These are phyloP conservation scores for Melanerpes formicivorus DNA, from an alignment of 2,113 vertebrate genomes.

Conservation along the genomic window DNA sequence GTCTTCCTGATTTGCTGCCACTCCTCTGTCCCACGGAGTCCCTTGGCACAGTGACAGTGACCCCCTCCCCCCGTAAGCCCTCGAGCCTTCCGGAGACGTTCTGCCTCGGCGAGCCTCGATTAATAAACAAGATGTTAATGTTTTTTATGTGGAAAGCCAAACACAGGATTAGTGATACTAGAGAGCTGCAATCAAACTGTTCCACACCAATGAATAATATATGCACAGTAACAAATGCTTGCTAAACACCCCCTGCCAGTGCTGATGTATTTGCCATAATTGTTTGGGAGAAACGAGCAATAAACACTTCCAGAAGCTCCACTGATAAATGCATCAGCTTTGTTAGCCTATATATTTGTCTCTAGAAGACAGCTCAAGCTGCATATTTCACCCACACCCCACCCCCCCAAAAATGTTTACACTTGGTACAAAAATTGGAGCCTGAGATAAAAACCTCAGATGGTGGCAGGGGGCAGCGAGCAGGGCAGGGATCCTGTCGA, in stretches of 20 bases:
- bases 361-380: not conserved
- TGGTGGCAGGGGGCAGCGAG: not conserved
- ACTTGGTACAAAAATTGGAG: not conserved
- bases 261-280: not conserved
- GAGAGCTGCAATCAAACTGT: not conserved
- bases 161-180: slow-evolving; percentile 2
- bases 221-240: not conserved
- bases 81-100: not conserved
- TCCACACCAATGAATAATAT: not conserved
- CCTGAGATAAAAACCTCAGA: not conserved
- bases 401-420: not conserved
- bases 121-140: slow-evolving; percentile 45
- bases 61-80: not conserved
- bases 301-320: slow-evolving; percentile 29
- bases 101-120: not conserved
- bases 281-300: not conserved
- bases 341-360: not conserved
- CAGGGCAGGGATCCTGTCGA: not conserved
- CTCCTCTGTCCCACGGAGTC: not conserved
- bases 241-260: slow-evolving; percentile 2
- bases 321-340: not conserved
- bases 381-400: not conserved
- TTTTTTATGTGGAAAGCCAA: slow-evolving; percentile 44
- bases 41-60: not conserved
- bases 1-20: not conserved